These are phyloP conservation scores for silkworm (Bombyx mori) DNA, from an alignment of 1,140 invertebrate species.

Conservation along the genomic window ASM3026992v2 NC_085114.1:6138001-6138500, in stretches of 20 bases:
- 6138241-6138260: neutral
- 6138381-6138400: neutral
- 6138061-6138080: neutral
- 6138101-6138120: conserved; percentile 17
- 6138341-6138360: too few relatives aligned
- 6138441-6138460: neutral
- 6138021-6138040: neutral
- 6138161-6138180: conserved; percentile 18
- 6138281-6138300: neutral
- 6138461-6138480: conserved; percentile 29
- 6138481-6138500: conserved; percentile 39
- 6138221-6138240: conserved; percentile 8
- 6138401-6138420: neutral
- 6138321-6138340: too few relatives aligned
- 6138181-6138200: conserved; percentile 11
- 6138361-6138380: neutral
- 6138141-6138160: conserved; percentile 33
- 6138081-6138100: neutral
- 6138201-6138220: conserved; percentile 8
- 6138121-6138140: conserved; percentile 49
- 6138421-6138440: neutral
- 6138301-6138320: neutral
- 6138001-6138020: too few relatives aligned
- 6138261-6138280: neutral
- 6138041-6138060: neutral